Evolutionary conservation across 1,140 invertebrate species (phyloP), one percentile per base, ranked within the genome.

Genomic region (Bathynomus jamesi): DNA sequence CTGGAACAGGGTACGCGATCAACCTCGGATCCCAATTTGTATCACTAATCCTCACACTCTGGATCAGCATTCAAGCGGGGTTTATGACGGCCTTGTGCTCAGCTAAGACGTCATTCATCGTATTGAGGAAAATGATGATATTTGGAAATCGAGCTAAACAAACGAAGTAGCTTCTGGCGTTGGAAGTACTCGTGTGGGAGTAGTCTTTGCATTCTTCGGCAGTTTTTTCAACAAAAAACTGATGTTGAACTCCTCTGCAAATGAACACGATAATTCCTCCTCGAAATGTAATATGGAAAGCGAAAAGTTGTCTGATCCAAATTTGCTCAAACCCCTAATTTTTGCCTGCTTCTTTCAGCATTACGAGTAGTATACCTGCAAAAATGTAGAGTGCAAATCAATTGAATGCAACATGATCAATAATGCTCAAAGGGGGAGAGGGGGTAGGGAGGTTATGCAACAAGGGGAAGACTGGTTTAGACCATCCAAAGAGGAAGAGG

Each of bases 1-100:
- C 96, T 25, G 98, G 97, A 4, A 99, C 87, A 0, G 96, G 96
- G 83, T 98, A 99, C 3, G 94, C 85, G n/a, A 90, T 83, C 21
- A 97, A 83, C 82, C 93, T 92, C 0, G 97, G 96, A 85, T 96
- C 91, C 80, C 91, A 93, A 82, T 99, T 98, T 0, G 90, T 90
- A 81, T 99, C 98, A 0, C 97, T 91, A 77, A 99, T 89, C 4
- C 90, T 97, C 63, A 99, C 85, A 0, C 93, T 92, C 2, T 96
- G 95, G 81, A 99, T 98, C 21, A 89, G 83, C 90, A 99, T 91
- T 86, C 98, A 99, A 2, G 95, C 94, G 31, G 91, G 85, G 81
- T 96, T 91, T 30, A 83, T 81, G 0, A 99, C 86, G 10, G 88
- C 95, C 0, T 82, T 84, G 81, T 98, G 95, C 40, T 89, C 85